A percentile compares a stretch with the other conserved stretches of the same genome.
phyloP scores from a whole-genome alignment of 2,113 vertebrate genomes.

The Prionailurus viverrinus region DNA sequence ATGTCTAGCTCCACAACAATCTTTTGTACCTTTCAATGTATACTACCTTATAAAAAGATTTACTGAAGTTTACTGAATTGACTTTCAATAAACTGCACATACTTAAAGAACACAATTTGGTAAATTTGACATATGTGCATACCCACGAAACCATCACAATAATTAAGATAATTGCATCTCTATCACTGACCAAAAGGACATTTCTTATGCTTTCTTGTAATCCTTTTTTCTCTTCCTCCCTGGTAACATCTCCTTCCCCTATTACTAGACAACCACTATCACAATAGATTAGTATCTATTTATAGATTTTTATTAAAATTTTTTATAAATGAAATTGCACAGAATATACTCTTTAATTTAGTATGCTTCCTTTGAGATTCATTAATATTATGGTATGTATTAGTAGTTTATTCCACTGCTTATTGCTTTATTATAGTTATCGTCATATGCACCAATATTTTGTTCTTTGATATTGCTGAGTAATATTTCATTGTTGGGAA shows the following conservation, averaged over 20 bases:
- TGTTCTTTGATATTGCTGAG: not conserved
- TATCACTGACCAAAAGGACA: not conserved
- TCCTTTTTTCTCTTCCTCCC: not conserved
- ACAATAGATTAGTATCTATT: not conserved
- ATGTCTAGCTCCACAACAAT: not conserved
- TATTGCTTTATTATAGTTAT: not conserved
- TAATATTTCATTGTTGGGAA: not conserved
- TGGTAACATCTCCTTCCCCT: not conserved
- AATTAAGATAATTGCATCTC: not conserved
- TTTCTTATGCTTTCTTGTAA: not conserved
- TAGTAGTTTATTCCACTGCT: not conserved
- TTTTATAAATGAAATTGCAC: not conserved
- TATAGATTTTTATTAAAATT: not conserved
- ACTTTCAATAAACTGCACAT: not conserved
- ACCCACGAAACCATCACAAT: not conserved
- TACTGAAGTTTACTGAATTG: not conserved
- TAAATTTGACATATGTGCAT: not conserved
- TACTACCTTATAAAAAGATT: not conserved
- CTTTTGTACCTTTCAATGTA: not conserved
- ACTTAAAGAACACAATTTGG: not conserved
- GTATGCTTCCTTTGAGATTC: not conserved
- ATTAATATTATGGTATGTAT: not conserved
- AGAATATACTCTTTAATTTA: not conserved
- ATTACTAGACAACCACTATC: not conserved
- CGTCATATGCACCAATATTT: not conserved